phyloP scores from a whole-genome alignment of 2,888 invertebrate genomes.

The Choristoneura rosaceana region DNA sequence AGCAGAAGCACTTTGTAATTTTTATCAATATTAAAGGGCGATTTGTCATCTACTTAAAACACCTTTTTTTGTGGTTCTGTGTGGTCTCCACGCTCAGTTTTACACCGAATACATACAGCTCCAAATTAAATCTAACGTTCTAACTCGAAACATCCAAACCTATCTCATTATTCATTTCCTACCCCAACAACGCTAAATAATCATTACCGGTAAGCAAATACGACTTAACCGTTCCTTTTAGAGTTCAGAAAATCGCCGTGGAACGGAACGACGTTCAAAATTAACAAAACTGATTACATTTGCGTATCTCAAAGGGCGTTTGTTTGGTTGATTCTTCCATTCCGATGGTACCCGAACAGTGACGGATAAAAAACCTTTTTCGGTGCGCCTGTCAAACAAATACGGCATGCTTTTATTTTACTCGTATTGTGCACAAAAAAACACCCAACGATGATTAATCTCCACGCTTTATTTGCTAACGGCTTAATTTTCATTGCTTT shows the following conservation, averaged over 20 bases:
- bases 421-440: conserved; percentile 40
- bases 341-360: conserved; percentile 61
- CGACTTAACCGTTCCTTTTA: conserved; percentile 61
- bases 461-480: conserved; percentile 30
- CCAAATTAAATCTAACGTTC: conserved; percentile 29
- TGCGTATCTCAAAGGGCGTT: conserved; percentile 69
- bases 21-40: neutral
- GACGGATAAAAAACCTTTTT: conserved; percentile 47
- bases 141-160: conserved; percentile 30
- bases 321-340: conserved; percentile 78
- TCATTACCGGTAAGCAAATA: conserved; percentile 58
- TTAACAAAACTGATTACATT: conserved; percentile 84
- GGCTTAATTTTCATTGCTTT: conserved; percentile 20
- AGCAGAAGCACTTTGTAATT: neutral
- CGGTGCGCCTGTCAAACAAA: conserved; percentile 36
- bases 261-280: conserved; percentile 66
- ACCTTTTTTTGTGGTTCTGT: neutral
- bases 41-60: neutral
- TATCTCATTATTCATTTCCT: conserved; percentile 35
- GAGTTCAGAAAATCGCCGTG: conserved; percentile 66
- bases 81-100: neutral
- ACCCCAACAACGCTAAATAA: conserved; percentile 54
- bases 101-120: neutral
- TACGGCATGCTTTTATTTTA: conserved; percentile 39
- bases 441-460: conserved; percentile 37